Evolutionary conservation across 2,888 invertebrate species (phyloP), one percentile per base, ranked within the genome.

Genomic region (Hirtodrosophila histrioides): DNA sequence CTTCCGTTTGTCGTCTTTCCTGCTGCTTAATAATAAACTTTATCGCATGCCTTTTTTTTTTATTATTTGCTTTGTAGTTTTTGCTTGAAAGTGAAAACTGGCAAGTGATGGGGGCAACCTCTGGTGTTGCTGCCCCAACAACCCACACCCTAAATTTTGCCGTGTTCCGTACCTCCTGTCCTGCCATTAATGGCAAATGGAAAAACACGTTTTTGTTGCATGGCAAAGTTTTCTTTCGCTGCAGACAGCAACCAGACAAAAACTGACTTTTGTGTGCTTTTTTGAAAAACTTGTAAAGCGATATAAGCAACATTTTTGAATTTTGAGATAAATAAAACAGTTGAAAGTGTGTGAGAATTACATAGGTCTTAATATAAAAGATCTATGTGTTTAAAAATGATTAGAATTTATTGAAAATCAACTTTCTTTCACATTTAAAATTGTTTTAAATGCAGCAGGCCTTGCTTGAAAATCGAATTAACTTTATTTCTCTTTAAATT

Each of bases 51-150:
- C n/a, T n/a, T n/a, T 55, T 60, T 36, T 36, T 41, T 56, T n/a
- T 48, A 35, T 53, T 73, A 53, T 66, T 68, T 56, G 54, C 33
- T 53, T 62, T 68, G 17, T 33, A 64, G 65, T 51, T 75, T 76
- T 77, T 55, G 67, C 63, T 69, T 61, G 78, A 86, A 86, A 86
- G 86, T 86, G 86, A 86, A 86, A 78, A 70, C 70, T 61, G 57
- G 44, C 48, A 46, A 53, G 40, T 48, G 57, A 56, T 73, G 62
- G 53, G 37, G 31, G 45, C 24, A 53, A 51, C 40, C 48, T 44
- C 23, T 4, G 55, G 55, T 23, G 23, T 35, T 24, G 31, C 37
- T 36, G 24, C 37, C 46, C 17, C 7, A 54, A 8, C 55, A n/a
- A n/a, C 61, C 40, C 53, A 31, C 36, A 33, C 17, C 31, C 36